Evolutionary conservation across 2,888 invertebrate species (phyloP), one percentile per base, ranked within the genome.

Genomic region (Pterostichus madidus): DNA sequence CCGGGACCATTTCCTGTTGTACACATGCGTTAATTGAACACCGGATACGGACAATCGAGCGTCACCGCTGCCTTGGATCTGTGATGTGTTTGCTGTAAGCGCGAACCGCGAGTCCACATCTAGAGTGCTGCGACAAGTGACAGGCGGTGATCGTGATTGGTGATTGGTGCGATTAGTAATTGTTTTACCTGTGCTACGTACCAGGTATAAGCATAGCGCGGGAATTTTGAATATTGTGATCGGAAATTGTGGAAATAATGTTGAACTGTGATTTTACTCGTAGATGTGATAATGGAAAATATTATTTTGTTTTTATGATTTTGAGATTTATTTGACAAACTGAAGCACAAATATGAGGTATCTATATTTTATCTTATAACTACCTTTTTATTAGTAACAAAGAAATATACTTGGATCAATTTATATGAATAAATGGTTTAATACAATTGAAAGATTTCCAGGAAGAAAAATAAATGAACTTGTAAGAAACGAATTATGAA

Each of bases 11-110:
- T 81, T 81, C 81, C 81, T 81, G 81, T 81, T 56, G 56, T 73
- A 81, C 68, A 80, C 81, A 83, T 75, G 68, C 87, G 86, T 88
- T 89, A 90, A 90, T 90, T 90, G 89, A 90, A 90, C 52, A 53
- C 89, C 90, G 90, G 90, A 90, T 90, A 88, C 89, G 88, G 88
- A 88, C 90, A 90, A 90, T 90, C 89, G 89, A 88, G 88, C 64
- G 32, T 73, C 71, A 73, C 52, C 73, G 73, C 71, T 75, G 81
- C 81, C 81, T 81, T 81, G 81, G 79, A 79, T 68, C 46, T 78
- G 32, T 39, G 78, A 13, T 78, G 44, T 78, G 64, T 24, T 39
- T 56, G 76, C 15, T 44, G 8, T 71, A 52, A 44, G 15, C 68
- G 15, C 44, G 15, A 44, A 39, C 68, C 32, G 35, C 35, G 64